Percentiles rank a stretch among this genome's conserved stretches.
Evolutionary conservation across 2,797 vertebrate genomes (phyloP).

Genomic region (Danio tinwini): DNA sequence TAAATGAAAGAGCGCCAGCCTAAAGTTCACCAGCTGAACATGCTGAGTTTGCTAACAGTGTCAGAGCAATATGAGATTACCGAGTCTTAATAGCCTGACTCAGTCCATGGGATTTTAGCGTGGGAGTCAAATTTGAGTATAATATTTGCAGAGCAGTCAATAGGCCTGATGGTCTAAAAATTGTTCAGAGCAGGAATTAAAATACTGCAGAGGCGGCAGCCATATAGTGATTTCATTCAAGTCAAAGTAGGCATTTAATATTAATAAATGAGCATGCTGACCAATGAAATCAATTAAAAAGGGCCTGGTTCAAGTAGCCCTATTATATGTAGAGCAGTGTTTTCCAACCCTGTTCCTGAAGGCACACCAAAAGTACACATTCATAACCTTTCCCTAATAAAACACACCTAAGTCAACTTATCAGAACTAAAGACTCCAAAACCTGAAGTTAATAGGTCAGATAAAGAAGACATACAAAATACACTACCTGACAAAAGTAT

Average conservation of each 20-base stretch:
- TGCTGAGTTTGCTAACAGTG: conserved; percentile 11
- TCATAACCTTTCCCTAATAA: no score
- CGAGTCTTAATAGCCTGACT: conserved; percentile 4
- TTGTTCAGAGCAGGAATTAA: conserved; percentile 10
- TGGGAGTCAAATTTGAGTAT: background rate
- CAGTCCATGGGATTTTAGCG: conserved; percentile 22
- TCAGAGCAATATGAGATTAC: conserved; percentile 6
- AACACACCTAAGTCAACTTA: no score
- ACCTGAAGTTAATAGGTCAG: no score
- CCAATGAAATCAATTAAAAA: background rate
- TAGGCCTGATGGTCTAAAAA: background rate
- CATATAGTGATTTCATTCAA: background rate
- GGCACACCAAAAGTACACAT: no score
- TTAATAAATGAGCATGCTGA: background rate
- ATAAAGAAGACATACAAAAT: no score
- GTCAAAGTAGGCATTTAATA: background rate
- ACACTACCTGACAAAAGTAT: no score
- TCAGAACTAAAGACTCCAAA: no score
- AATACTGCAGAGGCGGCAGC: conserved; percentile 2
- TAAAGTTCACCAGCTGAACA: conserved; percentile 9
- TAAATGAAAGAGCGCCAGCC: background rate
- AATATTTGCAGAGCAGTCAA: conserved; percentile 17
- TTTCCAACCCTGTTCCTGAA: no score
- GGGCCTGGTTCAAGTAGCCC: background rate
- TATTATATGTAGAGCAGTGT: background rate